Evolutionary conservation across 2,113 vertebrate species (phyloP).

Genomic region (Emydocephalus ijimae): DNA sequence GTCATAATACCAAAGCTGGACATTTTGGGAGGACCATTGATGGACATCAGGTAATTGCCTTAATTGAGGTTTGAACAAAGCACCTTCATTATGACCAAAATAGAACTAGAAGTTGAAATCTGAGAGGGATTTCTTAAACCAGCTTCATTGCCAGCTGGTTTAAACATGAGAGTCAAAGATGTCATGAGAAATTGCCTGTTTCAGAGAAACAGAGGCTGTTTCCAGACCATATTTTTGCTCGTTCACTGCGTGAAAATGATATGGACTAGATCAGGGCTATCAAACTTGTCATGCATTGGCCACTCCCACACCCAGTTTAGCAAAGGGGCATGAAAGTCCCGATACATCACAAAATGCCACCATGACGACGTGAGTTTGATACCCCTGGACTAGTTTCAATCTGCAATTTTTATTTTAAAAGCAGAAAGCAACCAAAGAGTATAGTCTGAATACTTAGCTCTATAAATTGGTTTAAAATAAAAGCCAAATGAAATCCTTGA

Average conservation of each 20-base stretch:
- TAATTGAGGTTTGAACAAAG: neutral
- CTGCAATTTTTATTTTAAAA: too few relatives aligned
- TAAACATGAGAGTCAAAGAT: neutral
- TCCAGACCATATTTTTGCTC: neutral
- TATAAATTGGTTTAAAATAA: neutral
- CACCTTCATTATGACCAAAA: neutral
- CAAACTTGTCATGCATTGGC: too few relatives aligned
- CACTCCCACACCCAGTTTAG: too few relatives aligned
- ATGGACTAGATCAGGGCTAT: neutral
- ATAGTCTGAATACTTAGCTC: neutral
- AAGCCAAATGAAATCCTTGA: neutral
- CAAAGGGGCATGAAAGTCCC: too few relatives aligned
- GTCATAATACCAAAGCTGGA: neutral
- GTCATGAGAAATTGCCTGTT: neutral
- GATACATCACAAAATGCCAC: too few relatives aligned
- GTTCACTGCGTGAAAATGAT: neutral
- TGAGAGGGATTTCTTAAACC: neutral
- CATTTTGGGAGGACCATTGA: neutral
- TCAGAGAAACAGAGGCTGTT: too few relatives aligned
- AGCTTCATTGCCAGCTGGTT: neutral
- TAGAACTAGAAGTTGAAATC: neutral
- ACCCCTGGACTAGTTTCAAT: too few relatives aligned
- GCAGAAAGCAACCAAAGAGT: neutral
- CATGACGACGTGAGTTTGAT: too few relatives aligned
- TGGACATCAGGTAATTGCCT: neutral